phyloP scores from a whole-genome alignment of 2,113 vertebrate species.

The Meriones unguiculatus region DNA sequence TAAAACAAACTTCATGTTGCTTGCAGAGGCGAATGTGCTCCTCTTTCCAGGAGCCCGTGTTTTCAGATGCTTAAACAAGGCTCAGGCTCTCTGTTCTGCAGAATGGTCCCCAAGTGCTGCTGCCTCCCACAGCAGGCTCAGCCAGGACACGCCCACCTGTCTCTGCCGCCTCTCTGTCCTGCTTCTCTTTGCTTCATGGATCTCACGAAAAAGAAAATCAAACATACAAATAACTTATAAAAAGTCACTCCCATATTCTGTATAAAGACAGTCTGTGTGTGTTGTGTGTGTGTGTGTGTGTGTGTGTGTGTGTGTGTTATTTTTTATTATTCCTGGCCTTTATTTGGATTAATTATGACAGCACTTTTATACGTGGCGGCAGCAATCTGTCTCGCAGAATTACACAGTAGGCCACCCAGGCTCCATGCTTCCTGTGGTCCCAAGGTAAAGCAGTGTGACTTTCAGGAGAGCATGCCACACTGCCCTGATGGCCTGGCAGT shows the following conservation, averaged over 20 bases:
- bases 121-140: neutral
- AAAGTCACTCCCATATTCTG: slow-evolving; percentile 12
- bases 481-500: slow-evolving; percentile 1
- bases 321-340: slow-evolving; percentile 34
- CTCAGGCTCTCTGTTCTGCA: neutral
- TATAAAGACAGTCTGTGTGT: neutral
- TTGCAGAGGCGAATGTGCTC: neutral
- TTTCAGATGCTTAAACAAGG: neutral
- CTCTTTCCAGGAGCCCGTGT: neutral
- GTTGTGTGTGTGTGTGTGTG: neutral
- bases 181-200: neutral
- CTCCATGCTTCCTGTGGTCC: slow-evolving; percentile 51
- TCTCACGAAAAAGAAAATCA: neutral
- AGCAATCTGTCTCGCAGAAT: slow-evolving; percentile 66
- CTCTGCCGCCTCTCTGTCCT: neutral
- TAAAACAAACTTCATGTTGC: neutral
- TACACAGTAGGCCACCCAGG: slow-evolving; percentile 75
- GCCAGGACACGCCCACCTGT: neutral
- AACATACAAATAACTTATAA: slow-evolving; percentile 26
- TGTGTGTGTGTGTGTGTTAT: neutral
- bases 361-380: neutral
- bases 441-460: slow-evolving; percentile 59
- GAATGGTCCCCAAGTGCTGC: neutral
- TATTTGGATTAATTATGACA: slow-evolving; percentile 48
- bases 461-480: slow-evolving; percentile 53